A percentile compares a stretch with the other conserved stretches of the same genome.
Conservation (phyloP, 2,113 vertebrate species). For the Patagioenas fasciata region DNA sequence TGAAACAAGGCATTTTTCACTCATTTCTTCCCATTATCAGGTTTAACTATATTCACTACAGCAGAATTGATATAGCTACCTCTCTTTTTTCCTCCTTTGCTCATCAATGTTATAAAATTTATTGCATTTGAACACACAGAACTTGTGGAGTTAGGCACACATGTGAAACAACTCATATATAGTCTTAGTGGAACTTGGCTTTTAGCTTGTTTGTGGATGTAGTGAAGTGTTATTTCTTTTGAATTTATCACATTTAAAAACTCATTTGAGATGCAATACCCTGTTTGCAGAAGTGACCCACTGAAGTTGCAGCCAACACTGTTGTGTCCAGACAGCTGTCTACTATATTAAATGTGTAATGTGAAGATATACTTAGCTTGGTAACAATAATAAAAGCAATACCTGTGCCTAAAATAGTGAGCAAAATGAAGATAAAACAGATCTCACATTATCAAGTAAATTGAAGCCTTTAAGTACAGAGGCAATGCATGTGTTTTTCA, state of each 20-base stretch:
- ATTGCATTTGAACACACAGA: neutral
- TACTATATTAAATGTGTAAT: neutral
- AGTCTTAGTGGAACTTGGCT: neutral
- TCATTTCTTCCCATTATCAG: slow-evolving; percentile 25
- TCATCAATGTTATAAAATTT: neutral
- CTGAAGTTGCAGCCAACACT: neutral
- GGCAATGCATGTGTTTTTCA: neutral
- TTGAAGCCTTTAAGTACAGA: neutral
- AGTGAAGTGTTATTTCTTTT: slow-evolving; percentile 28
- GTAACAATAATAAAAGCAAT: neutral
- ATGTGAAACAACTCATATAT: neutral
- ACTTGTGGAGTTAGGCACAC: neutral
- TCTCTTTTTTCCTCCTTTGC: neutral
- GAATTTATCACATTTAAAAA: slow-evolving; percentile 37
- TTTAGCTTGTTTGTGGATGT: neutral
- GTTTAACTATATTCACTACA: slow-evolving; percentile 20
- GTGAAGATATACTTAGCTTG: neutral
- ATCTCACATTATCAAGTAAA: neutral
- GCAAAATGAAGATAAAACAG: neutral
- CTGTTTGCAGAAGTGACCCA: slow-evolving; percentile 27
- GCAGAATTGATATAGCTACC: neutral
- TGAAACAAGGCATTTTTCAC: slow-evolving; percentile 31
- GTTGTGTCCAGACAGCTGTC: neutral
- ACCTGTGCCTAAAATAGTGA: neutral
- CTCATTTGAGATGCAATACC: neutral